A percentile compares a stretch with the other conserved stretches of the same genome.
These are phyloP conservation scores for Norana najaformis DNA, from an alignment of 2,888 invertebrate species.

Conservation along the genomic window DNA sequence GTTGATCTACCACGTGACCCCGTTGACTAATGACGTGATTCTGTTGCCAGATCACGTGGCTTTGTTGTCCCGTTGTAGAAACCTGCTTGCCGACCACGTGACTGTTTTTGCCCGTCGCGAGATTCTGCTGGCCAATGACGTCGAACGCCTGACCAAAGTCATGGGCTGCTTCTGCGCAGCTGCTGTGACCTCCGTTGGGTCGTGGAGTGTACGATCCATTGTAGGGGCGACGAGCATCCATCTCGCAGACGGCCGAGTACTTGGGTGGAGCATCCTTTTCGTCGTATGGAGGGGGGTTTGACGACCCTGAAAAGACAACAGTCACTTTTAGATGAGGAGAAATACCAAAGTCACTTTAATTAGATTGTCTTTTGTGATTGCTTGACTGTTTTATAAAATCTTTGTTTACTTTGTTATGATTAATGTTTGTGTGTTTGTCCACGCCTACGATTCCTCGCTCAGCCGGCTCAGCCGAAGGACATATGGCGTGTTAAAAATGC, in stretches of 20 bases:
- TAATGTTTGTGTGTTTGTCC: no score
- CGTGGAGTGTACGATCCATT: background rate
- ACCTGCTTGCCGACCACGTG: background rate
- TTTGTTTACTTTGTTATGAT: no score
- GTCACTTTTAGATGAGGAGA: no score
- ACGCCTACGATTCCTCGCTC: no score
- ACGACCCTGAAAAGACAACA: background rate
- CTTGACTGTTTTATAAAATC: no score
- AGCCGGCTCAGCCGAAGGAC: no score
- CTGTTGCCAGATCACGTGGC: no score
- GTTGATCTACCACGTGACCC: background rate
- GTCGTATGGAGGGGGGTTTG: background rate
- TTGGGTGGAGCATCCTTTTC: conserved; percentile 5
- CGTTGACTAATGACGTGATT: background rate
- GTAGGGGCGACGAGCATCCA: background rate
- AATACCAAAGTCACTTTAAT: no score
- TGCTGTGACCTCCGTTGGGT: background rate
- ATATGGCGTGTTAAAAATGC: no score
- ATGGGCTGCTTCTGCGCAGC: background rate
- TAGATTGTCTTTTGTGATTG: no score
- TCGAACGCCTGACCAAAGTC: background rate
- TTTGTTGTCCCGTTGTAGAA: background rate
- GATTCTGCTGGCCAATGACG: background rate
- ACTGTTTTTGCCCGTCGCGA: background rate
- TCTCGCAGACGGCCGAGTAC: background rate